Base-by-base conservation (phyloP, 2,888 invertebrate species). In the Metellina segmentata region DNA sequence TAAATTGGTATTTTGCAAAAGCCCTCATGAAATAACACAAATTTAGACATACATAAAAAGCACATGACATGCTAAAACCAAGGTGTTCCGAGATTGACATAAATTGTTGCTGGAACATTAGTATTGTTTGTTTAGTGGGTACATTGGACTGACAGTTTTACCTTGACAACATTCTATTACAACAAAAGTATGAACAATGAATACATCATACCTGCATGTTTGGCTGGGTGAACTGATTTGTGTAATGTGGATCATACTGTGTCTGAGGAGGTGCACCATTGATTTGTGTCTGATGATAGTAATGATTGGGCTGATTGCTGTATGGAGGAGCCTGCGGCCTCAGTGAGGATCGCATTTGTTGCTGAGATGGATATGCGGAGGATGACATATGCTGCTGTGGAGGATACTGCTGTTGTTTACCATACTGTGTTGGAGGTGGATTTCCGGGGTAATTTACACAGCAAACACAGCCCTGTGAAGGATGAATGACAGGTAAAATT, bases 321-420 rank as follows among this genome's bases (percentile, higher is more conserved):
- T 94, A 94, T 5, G 93, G 93, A 53, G 93, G 93, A 49, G 90
- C 93, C 34, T 93, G 93, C n/a, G 92, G 92, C 85, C 94, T 91
- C 86, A 94, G 88, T 9, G 92, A 90, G 48, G 94, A 90, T 51
- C 93, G 89, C 93, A 94, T 93, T 70, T 93, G 94, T 74, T 93
- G 94, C 85, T 94, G 94, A 20, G 93, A 92, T 49, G 93, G 93
- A 87, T 94, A 93, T 75, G 90, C 69, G 16, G 85, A 49, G 8
- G 89, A 78, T n/a, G 89, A 77, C 91, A 89, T 85, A 11, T 93
- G 92, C 81, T 87, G 93, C 81, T 93, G 91, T 81, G 93, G 89
- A n/a, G 72, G 70, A 51, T 92, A 93, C 93, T 93, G 94, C 61
- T 94, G 94, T 83, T 94, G 94, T 85, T 94, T 94, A 11, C 81